These are phyloP conservation scores for Hyphantria cunea DNA, from an alignment of 1,140 invertebrate species.

Conservation along the genomic window DNA sequence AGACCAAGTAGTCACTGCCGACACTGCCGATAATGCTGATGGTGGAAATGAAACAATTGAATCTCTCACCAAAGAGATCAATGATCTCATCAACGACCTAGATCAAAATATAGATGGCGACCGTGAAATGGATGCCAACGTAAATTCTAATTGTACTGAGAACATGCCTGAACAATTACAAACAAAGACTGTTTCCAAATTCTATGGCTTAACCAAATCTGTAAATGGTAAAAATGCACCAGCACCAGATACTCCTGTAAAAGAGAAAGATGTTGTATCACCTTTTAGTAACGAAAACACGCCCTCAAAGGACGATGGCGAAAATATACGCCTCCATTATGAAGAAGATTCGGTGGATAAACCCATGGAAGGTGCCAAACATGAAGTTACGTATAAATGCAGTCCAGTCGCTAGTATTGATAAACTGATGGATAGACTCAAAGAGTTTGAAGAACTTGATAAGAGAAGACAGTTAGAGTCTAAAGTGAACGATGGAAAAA, in stretches of 20 bases:
- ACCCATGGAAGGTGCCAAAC: conserved; percentile 56
- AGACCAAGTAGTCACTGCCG: conserved; percentile 37
- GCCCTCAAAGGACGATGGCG: conserved; percentile 70
- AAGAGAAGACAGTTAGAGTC: conserved; percentile 77
- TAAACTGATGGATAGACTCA: conserved; percentile 78
- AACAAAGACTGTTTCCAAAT: conserved; percentile 62
- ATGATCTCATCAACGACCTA: conserved; percentile 69
- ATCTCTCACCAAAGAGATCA: conserved; percentile 72
- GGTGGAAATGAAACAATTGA: conserved; percentile 69
- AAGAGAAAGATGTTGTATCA: conserved; percentile 70
- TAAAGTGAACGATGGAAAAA: conserved; percentile 59
- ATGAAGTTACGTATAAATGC: conserved; percentile 67
- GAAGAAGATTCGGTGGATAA: conserved; percentile 70
- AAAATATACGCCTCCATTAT: conserved; percentile 73
- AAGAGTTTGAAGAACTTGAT: conserved; percentile 79
- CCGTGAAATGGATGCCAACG: conserved; percentile 57
- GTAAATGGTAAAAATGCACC: conserved; percentile 53
- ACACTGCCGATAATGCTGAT: conserved; percentile 42
- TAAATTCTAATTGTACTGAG: conserved; percentile 35
- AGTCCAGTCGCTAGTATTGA: conserved; percentile 69
- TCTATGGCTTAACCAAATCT: conserved; percentile 65
- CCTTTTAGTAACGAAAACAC: conserved; percentile 68
- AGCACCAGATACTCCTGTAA: conserved; percentile 64
- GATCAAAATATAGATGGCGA: conserved; percentile 71
- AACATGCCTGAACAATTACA: conserved; percentile 53